Evolutionary conservation across 2,797 vertebrate species (phyloP), one percentile per base, ranked within the genome.

Genomic region (Etheostoma perlongum): DNA sequence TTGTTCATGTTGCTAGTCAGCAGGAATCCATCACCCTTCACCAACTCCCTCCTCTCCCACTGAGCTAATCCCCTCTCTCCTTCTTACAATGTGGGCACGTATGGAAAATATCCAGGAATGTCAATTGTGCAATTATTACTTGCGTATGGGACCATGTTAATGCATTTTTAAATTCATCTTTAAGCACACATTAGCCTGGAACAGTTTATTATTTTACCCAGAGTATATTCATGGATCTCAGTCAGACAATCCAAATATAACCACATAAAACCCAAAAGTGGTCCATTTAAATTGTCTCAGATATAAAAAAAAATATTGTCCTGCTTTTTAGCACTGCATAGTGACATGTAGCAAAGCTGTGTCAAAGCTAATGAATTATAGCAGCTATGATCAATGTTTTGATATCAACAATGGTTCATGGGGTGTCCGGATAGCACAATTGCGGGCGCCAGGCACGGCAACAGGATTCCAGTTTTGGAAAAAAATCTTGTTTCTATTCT

Each of bases 1-100:
- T 83, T 79, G 72, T 82, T 72, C 52, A 57, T 81, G 70, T 74
- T 79, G 69, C 55, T 25, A 74, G 72, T 85, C 82, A 89, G 82
- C 80, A 80, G 71, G 71, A 86, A 83, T 68, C 48, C 27, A 23
- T 18, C 62, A 54, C 52, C 47, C 72, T 44, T 70, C 62, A 49
- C 40, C 58, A 10, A 49, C 62, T 71, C 51, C 48, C 33, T 67
- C 52, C 36, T 27, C 25, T 68, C 59, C n/a, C 44, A 47, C 48
- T 54, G 42, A 67, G 52, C n/a, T 42, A 51, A 48, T 61, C 49
- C 10, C n/a, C 11, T 60, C 47, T 72, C 57, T 65, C 44, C 12
- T 19, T 78, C 51, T 62, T 30, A 54, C 48, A 44, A 3, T 16
- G 25, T 42, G 16, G 55, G 12, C 46, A 15, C 27, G 19, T 11